Base-by-base conservation (phyloP, 30 jellyfish, hydroid and myxozoan species). In the Turritopsis dohrnii region DNA sequence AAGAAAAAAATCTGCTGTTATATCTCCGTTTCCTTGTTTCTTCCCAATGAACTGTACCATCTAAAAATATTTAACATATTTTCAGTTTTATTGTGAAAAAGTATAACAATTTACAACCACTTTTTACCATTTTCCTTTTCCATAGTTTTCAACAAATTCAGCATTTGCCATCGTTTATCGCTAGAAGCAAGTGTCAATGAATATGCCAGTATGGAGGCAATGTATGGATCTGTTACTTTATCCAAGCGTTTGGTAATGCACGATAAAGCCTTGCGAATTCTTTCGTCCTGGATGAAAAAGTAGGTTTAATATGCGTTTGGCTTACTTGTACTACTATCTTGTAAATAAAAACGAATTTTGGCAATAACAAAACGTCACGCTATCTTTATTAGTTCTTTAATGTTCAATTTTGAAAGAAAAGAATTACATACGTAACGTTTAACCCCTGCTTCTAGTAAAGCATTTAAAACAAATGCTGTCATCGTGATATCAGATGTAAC, bases 11-110 rank as follows among this genome's bases (percentile, higher is more conserved):
- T 3, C 86, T 83, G 7, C 80, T 66, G 54, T 71, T 85, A 24
- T 81, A 28, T 26, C 74, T 86, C 71, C 52, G 25, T 26, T 52
- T 52, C 29, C 77, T 83, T n/a, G 84, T 79, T 13, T 53, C 95
- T 30, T 88, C 97, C 97, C 97, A 90, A 65, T 90, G 87, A 27
- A 87, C 28, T 41, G 54, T 29, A 74, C 95, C 97, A 76, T 79
- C 97, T 90, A 8, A 74, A 26, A 24, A 13, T 3, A 3, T 3
- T 41, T 41, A 13, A 13, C 9, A 41, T 41, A 13, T 41, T 5
- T 41, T 41, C 60, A 41, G 5, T 41, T 41, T n/a, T n/a, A n/a
- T n/a, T n/a, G n/a, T n/a, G n/a, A n/a, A n/a, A n/a, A n/a, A n/a
- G n/a, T n/a, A n/a, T n/a, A n/a, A n/a, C n/a, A n/a, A n/a, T n/a